Evolutionary conservation across 1,140 invertebrate species (phyloP).

Genomic region (Metaphire vulgaris): DNA sequence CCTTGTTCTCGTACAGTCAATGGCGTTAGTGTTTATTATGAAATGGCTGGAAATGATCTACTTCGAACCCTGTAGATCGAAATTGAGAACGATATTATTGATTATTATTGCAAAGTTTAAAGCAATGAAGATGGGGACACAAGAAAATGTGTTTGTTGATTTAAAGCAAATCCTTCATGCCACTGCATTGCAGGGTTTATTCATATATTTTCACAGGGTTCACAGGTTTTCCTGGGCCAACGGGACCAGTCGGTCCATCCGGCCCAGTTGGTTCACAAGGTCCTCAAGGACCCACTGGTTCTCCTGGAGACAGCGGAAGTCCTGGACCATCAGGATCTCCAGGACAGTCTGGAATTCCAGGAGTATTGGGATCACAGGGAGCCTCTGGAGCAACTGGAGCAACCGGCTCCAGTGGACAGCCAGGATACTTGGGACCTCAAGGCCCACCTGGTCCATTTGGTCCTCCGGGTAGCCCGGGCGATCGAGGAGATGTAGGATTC

Average conservation of each 20-base stretch:
- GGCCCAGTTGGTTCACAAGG: too few species aligned
- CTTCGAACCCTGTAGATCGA: too few species aligned
- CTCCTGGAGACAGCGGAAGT: conserved; percentile 5
- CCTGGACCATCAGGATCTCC: conserved; percentile 5
- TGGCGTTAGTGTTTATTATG: too few species aligned
- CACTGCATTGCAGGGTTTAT: too few species aligned
- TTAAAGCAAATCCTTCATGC: conserved; percentile 7
- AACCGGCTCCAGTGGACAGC: conserved; percentile 7
- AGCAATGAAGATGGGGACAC: too few species aligned
- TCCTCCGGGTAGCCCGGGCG: conserved; percentile 31
- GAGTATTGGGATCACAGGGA: neutral
- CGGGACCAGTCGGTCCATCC: conserved; percentile 13
- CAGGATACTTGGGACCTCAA: conserved; percentile 14
- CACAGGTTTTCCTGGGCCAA: neutral
- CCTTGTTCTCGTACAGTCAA: too few species aligned
- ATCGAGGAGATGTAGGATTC: conserved; percentile 17
- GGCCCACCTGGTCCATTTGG: conserved; percentile 20
- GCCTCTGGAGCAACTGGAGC: neutral
- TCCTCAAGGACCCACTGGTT: too few species aligned
- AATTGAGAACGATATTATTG: too few species aligned
- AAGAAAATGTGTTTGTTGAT: too few species aligned
- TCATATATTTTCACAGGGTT: neutral
- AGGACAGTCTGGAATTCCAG: neutral
- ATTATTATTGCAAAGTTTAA: too few species aligned
- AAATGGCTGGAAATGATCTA: too few species aligned